Evolutionary conservation across 2,113 vertebrate species (phyloP), one percentile per base, ranked within the genome.

Genomic region (Turnix velox): DNA sequence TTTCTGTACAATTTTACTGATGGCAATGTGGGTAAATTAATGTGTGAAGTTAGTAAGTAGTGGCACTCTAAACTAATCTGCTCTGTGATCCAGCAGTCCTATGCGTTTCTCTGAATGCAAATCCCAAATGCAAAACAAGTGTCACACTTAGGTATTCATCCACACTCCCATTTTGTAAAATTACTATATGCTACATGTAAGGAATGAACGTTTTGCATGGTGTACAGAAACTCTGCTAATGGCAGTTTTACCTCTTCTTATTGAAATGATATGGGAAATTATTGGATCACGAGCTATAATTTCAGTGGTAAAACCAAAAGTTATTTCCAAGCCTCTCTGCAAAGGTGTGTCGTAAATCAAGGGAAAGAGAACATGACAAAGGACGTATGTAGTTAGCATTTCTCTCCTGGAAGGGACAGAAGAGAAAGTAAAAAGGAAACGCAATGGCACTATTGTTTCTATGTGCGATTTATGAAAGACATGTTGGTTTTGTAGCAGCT

Each of bases 261-360:
- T 40, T 88, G 84, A 94, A 90, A 84, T 93, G 79, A 49, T 91
- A 15, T 82, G 76, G 75, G 54, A 96, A 88, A 91, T 92, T 92
- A 91, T 31, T 31, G 54, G 92, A 93, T 92, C 65, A 13, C 69
- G 63, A 85, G 51, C 72, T 73, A 43, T 71, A 85, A 94, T 92
- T 96, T 84, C 66, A 84, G 55, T 88, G 65, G 74, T 88, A 93
- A 93, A 94, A 24, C 27, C 76, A 52, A 81, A 95, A 93, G 61
- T 88, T 93, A 92, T 89, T 93, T 95, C 72, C 75, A 84, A 87
- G 68, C 52, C 18, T 67, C 24, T 84, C 87, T 90, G 59, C 68
- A 91, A 94, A 91, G 65, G 52, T 63, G 20, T 81, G n/a, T 62
- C 66, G 83, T 93, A 96, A 96, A 96, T 94, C 87, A 92, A 67